phyloP scores from a whole-genome alignment of 2,113 vertebrate genomes.

The Aramus guarauna region DNA sequence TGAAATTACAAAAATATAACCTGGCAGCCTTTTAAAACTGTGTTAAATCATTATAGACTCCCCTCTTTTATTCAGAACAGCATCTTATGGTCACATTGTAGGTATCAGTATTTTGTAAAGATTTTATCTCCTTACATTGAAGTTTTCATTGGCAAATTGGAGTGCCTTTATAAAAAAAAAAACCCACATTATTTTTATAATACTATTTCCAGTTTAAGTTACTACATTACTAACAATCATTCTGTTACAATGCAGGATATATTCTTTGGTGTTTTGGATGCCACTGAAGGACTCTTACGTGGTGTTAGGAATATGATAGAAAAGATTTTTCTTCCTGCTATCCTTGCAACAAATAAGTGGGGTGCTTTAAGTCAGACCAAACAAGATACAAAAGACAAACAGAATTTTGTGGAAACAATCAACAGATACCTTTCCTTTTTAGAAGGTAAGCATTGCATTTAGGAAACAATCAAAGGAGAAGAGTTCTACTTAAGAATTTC shows the following conservation, averaged over 20 bases:
- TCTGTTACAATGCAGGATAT: slow-evolving; percentile 73
- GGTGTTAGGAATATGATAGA: slow-evolving; percentile 67
- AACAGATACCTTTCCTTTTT: slow-evolving; percentile 75
- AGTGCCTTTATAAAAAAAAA: background rate
- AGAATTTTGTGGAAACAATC: slow-evolving; percentile 73
- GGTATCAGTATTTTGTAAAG: background rate
- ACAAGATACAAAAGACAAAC: slow-evolving; percentile 71
- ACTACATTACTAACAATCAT: background rate
- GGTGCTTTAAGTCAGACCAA: slow-evolving; percentile 75
- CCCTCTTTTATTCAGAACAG: background rate
- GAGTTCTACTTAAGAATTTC: background rate
- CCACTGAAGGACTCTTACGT: slow-evolving; percentile 73
- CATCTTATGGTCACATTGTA: background rate
- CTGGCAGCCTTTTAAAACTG: background rate
- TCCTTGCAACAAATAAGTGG: slow-evolving; percentile 77
- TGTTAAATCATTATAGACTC: background rate
- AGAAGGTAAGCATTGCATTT: slow-evolving; percentile 72
- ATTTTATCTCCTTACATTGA: background rate
- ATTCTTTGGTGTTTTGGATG: slow-evolving; percentile 78
- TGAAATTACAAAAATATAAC: background rate
- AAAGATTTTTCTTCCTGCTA: slow-evolving; percentile 73
- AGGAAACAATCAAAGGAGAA: background rate
- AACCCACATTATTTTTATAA: background rate
- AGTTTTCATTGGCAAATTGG: background rate
- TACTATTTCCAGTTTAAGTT: background rate